Base-by-base conservation (phyloP, 2,888 invertebrate genomes). In the Epistrophella euchroma region DNA sequence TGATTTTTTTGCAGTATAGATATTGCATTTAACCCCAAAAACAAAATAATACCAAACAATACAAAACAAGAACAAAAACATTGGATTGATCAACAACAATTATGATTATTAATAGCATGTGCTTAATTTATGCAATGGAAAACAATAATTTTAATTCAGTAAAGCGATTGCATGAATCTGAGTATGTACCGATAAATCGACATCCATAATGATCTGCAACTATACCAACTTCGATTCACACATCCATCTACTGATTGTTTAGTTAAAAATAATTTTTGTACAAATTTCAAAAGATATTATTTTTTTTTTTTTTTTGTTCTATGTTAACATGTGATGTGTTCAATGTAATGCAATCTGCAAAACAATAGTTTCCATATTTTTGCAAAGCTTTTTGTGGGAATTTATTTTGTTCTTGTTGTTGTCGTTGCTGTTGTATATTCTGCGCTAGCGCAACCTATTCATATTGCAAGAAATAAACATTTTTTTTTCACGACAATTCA, bases 261-360 rank as follows among this genome's bases (percentile, higher is more conserved):
- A 9, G 56, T 56, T 11, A 19, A 58, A 19, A 58, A 35, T 15
- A 58, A 35, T 37, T 56, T 56, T 6, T 58, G 13, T 10, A 52
- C 25, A 28, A 19, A 70, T 47, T 52, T 11, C 47, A 35, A 60
- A 60, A 60, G 60, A 60, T 25, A 28, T 9, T 32, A 7, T 32
- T 0, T 32, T 32, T 32, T 0, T 9, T 9, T 52, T 52, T 37
- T 37, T 56, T 22, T 40, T 17, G 35, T 37, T 22, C 60, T 40
- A 22, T 37, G 10, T 32, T 60, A 60, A 60, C 40, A 60, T 40
- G 52, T 52, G 15, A 22, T 40, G 37, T 60, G 60, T 60, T 60
- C 60, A 60, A 40, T 60, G 10, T 60, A 60, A 60, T 60, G 60
- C 60, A 60, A 60, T 60, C 60, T 2, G 6, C 37, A 40, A 40